These are phyloP conservation scores for Botrylloides violaceus DNA, from an alignment of 23 tunicate genomes.

Conservation along the genomic window DNA sequence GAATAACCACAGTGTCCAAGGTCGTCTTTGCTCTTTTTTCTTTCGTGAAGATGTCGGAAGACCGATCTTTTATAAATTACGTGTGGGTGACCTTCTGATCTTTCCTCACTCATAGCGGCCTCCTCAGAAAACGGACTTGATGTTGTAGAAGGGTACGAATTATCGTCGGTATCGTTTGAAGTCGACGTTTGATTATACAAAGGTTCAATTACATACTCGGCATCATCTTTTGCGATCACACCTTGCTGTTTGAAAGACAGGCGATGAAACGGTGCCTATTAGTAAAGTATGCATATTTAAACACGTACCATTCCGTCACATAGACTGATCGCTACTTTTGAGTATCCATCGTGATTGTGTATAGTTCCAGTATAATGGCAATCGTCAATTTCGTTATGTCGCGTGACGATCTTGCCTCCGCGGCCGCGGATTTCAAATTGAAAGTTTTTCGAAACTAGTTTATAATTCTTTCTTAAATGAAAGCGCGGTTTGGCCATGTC, in stretches of 20 bases:
- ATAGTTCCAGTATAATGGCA: conserved; percentile 86
- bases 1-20: conserved; percentile 49
- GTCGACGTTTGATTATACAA: conserved; percentile 72
- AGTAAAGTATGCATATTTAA: neutral
- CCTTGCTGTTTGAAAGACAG: conserved; percentile 67
- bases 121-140: conserved; percentile 11
- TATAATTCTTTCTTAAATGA: conserved; percentile 71
- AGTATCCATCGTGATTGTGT: conserved; percentile 76
- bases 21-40: conserved; percentile 58
- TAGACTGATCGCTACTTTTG: conserved; percentile 83
- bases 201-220: conserved; percentile 92
- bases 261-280: neutral
- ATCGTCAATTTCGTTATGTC: conserved; percentile 64
- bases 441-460: conserved; percentile 80
- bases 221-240: conserved; percentile 56
- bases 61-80: conserved; percentile 66
- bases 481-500: conserved; percentile 48
- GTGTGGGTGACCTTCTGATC: conserved; percentile 72
- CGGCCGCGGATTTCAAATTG: conserved; percentile 64
- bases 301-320: conserved; percentile 92
- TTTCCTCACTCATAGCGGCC: conserved; percentile 20
- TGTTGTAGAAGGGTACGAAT: conserved; percentile 7
- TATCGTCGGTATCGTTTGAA: neutral
- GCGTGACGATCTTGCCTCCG: conserved; percentile 48
- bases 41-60: conserved; percentile 33